Conservation (phyloP, 2,797 vertebrate species). For the Ispidina lecontei region DNA sequence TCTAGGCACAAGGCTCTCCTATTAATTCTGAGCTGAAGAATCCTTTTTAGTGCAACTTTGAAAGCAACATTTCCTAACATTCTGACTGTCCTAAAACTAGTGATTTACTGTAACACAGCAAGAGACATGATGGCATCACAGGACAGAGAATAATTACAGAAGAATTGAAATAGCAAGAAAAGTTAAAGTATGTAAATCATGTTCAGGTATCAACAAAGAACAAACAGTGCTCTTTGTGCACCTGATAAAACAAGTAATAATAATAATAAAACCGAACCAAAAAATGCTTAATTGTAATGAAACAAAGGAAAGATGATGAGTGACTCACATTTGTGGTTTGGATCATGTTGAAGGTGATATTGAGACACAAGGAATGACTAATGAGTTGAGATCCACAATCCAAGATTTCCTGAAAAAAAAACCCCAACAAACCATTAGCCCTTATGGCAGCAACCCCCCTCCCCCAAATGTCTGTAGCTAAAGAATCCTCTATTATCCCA, state of each 20-base stretch:
- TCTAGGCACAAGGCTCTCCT: not conserved
- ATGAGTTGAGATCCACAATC: not conserved
- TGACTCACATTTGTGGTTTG: not conserved
- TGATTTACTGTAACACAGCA: not conserved
- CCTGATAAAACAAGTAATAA: not conserved
- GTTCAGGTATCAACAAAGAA: not conserved
- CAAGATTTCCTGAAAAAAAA: not conserved
- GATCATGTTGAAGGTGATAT: not conserved
- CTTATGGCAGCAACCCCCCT: not conserved
- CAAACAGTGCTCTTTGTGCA: not conserved
- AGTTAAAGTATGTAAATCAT: not conserved
- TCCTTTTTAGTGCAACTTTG: not conserved
- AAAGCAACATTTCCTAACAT: not conserved
- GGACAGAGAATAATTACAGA: not conserved
- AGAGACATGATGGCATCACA: not conserved
- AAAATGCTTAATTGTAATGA: not conserved
- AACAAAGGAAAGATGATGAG: not conserved
- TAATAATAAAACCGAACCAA: not conserved
- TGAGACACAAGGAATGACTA: not conserved
- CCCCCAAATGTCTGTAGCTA: not conserved
- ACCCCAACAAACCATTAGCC: not conserved
- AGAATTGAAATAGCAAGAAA: not conserved
- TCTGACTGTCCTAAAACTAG: not conserved
- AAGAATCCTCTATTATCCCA: not conserved
- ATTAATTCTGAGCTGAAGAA: not conserved